Evolutionary conservation across 2,797 vertebrate genomes (phyloP), one percentile per base, ranked within the genome.

Genomic region (Euthynnus affinis): DNA sequence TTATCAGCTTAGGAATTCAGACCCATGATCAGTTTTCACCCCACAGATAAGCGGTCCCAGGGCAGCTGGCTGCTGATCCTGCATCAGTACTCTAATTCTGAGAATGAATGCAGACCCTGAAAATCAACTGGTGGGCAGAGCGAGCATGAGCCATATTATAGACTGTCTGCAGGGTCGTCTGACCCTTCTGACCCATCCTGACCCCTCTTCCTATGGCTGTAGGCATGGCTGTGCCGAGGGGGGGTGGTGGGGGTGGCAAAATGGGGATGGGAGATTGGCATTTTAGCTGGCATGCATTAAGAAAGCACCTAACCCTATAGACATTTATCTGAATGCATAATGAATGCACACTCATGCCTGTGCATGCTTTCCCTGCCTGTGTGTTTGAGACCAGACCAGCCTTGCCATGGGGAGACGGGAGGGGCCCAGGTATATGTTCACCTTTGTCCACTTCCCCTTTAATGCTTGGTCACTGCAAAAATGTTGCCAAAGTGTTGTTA

Each of bases 321-420:
- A 81, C 25, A 44, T 60, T 76, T 61, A 67, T 76, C 75, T 83
- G 87, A 90, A 90, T 84, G 77, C 71, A 75, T 55, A 87, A 82
- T 48, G 77, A 89, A 88, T 85, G 77, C 78, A 79, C 88, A 84
- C 78, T 79, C 75, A 82, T 89, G 90, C 87, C 87, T 88, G 83
- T 93, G 94, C 93, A 95, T 94, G 94, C 87, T 88, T 81, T 76
- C 80, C 88, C 86, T 82, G 91, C 89, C 89, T 91, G 89, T 88
- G 88, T 89, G 90, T 91, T 87, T 88, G 87, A 89, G 79, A 80
- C 59, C 90, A 92, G 88, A 87, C 88, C 87, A 91, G 91, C 90
- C 89, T 86, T 86, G 90, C 86, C 90, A 90, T 73, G 77, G 89
- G 90, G 91, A 91, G 90, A 92, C 10, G 86, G 91, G 86, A 71